Conservation (phyloP, 2,113 vertebrate genomes). For the Brienomyrus longianalis region DNA sequence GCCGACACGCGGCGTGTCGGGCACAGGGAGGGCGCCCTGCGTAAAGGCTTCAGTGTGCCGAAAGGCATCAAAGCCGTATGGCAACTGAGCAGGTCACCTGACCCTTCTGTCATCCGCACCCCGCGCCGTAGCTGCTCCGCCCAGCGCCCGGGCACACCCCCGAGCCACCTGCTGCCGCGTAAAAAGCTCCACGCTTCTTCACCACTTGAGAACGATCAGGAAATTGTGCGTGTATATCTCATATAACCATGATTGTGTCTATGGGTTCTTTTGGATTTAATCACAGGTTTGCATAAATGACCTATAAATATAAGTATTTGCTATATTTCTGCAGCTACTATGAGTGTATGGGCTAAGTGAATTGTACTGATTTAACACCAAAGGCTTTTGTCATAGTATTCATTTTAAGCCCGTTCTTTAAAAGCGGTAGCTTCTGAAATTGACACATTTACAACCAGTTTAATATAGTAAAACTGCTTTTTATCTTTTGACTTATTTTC, state of each 20-base stretch:
- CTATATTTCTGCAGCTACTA: constrained; percentile 14
- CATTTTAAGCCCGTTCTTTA: not conserved
- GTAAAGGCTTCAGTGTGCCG: not conserved
- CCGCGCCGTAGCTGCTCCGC: not conserved
- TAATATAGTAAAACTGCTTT: not conserved
- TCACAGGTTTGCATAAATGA: constrained; percentile 10
- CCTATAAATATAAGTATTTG: not conserved
- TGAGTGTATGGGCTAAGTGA: not conserved
- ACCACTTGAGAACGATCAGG: not conserved
- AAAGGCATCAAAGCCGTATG: not conserved
- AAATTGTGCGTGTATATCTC: not conserved
- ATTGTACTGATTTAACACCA: constrained; percentile 17
- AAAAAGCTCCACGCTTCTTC: not conserved
- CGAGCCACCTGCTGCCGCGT: not conserved
- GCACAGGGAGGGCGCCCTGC: not conserved
- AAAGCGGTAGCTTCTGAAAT: not conserved
- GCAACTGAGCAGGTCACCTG: not conserved
- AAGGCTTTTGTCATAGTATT: constrained; percentile 3
- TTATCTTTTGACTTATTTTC: not conserved
- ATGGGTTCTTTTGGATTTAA: not conserved
- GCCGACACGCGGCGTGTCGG: not conserved
- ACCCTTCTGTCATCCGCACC: not conserved
- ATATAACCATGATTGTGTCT: constrained; percentile 6
- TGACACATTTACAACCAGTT: not conserved
- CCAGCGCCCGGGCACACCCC: not conserved